Evolutionary conservation across 2,113 vertebrate genomes (phyloP).

Genomic region (Tursiops truncatus): DNA sequence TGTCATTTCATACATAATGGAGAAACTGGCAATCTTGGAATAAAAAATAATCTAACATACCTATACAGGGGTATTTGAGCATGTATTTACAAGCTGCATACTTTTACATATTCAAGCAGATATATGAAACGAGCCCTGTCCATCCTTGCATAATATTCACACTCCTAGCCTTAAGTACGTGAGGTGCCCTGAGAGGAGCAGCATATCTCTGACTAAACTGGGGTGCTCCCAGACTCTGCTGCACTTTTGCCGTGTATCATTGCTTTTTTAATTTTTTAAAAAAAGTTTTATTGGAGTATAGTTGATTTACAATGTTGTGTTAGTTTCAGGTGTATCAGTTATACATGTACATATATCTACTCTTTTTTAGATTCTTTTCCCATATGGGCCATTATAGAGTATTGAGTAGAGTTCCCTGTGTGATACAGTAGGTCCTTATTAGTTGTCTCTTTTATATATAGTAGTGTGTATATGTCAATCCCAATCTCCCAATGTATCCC

Average conservation of each 20-base stretch:
- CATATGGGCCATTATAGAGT: background rate
- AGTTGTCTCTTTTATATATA: background rate
- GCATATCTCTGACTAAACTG: rapidly evolving
- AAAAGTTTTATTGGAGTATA: background rate
- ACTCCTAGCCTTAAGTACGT: rapidly evolving
- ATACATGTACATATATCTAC: background rate
- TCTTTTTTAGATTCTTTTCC: background rate
- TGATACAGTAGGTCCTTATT: background rate
- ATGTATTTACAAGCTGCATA: background rate
- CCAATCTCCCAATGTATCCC: background rate
- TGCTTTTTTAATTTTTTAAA: background rate
- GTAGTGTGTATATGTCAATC: background rate
- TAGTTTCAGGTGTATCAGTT: background rate
- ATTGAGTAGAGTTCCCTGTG: background rate
- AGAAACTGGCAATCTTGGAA: background rate
- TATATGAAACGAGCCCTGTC: background rate
- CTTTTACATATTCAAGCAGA: background rate
- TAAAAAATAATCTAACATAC: background rate
- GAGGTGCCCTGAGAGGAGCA: background rate
- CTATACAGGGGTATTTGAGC: background rate
- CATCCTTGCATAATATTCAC: too few species aligned
- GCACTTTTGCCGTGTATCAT: background rate
- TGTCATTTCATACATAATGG: background rate
- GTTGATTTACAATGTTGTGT: background rate
- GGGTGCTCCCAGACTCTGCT: background rate